Evolutionary conservation across 1,140 invertebrate species (phyloP).

Genomic region (Dermatophagoides farinae): DNA sequence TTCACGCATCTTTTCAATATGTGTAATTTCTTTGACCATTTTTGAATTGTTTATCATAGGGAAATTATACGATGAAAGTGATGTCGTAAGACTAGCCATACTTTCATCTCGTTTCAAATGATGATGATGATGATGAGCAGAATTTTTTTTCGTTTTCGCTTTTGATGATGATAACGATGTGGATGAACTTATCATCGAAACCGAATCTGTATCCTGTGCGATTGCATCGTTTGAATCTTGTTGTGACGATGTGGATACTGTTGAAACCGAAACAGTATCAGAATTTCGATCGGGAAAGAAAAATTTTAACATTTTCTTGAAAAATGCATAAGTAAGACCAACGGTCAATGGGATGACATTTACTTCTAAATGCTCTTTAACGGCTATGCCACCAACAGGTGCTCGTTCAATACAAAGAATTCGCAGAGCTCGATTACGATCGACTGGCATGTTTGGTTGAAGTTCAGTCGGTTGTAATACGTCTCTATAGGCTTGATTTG

Average conservation of each 20-base stretch:
- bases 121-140: no score
- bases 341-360: constrained; percentile 82
- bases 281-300: constrained; percentile 93
- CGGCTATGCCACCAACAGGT: constrained; percentile 85
- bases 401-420: constrained; percentile 74
- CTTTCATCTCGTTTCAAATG: constrained; percentile 22
- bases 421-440: constrained; percentile 54
- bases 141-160: background rate
- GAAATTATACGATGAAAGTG: constrained; percentile 2
- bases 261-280: background rate
- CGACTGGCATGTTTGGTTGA: constrained; percentile 68
- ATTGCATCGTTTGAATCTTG: background rate
- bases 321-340: constrained; percentile 87
- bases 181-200: background rate
- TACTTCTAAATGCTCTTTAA: constrained; percentile 96
- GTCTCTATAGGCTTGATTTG: constrained; percentile 82
- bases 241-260: background rate
- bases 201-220: background rate
- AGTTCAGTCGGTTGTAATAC: constrained; percentile 69
- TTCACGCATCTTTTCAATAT: constrained; percentile 81
- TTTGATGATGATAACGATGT: background rate
- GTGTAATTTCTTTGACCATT: constrained; percentile 15
- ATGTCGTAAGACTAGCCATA: background rate
- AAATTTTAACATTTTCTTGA: constrained; percentile 89
- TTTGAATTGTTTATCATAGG: background rate